Percentiles rank a stretch among this genome's conserved stretches.
Conservation (phyloP, 2,797 vertebrate genomes). For the Cossypha heuglini region DNA sequence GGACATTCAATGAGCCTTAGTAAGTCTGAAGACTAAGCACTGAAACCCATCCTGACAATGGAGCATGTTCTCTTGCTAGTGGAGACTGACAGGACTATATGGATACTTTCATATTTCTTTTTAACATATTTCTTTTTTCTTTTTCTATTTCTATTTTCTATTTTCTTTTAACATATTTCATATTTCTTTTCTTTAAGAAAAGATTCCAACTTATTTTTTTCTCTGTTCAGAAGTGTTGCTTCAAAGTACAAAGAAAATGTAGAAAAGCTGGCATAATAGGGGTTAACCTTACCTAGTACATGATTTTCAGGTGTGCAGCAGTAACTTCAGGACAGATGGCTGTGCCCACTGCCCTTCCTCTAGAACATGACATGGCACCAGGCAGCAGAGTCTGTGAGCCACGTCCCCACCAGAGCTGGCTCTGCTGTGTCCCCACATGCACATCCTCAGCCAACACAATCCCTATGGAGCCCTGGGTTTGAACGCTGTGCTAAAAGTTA, state of each 20-base stretch:
- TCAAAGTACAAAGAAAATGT: neutral
- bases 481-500: neutral
- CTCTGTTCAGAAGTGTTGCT: neutral
- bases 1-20: neutral
- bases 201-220: neutral
- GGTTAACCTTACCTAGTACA: accelerated
- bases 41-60: neutral
- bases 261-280: neutral
- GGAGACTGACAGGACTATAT: neutral
- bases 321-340: neutral
- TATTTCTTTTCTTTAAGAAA: no score
- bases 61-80: neutral
- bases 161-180: no score
- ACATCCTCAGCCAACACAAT: neutral
- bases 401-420: neutral
- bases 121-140: no score
- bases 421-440: neutral
- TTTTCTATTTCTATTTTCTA: no score
- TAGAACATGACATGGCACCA: neutral
- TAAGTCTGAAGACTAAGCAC: neutral
- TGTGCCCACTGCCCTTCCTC: neutral
- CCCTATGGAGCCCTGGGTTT: neutral
- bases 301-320: neutral
- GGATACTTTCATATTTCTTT: neutral
- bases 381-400: neutral